Evolutionary conservation across 2,113 vertebrate species (phyloP).

Genomic region (Trachemys scripta): DNA sequence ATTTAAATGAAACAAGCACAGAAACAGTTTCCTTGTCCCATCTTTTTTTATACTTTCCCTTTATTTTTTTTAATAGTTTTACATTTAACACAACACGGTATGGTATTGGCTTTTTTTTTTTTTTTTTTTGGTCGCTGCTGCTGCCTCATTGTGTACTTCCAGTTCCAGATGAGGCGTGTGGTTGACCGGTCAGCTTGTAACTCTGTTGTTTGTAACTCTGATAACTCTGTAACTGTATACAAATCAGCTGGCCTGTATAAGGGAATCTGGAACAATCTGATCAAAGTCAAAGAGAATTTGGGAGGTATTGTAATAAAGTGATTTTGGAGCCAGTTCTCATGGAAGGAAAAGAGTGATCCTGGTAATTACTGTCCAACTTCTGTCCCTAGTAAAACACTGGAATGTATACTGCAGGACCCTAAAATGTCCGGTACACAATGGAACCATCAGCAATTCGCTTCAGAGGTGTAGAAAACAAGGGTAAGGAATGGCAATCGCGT

Average conservation of each 20-base stretch:
- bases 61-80: no score
- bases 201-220: neutral
- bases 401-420: neutral
- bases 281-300: neutral
- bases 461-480: neutral
- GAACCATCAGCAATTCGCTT: neutral
- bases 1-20: no score
- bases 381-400: accelerated
- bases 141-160: no score
- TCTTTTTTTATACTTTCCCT: no score
- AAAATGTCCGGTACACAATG: neutral
- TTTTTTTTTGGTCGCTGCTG: no score
- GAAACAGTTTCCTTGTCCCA: no score
- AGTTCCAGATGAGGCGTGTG: no score
- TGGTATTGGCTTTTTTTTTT: no score
- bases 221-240: no score
- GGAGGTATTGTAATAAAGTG: accelerated
- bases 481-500: neutral
- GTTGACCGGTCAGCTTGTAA: no score
- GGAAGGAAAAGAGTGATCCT: accelerated
- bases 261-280: neutral
- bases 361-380: accelerated
- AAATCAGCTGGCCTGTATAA: neutral
- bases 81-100: no score
- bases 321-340: neutral